These are phyloP conservation scores for Meriones unguiculatus DNA, from an alignment of 2,113 vertebrate species.

Conservation along the genomic window DNA sequence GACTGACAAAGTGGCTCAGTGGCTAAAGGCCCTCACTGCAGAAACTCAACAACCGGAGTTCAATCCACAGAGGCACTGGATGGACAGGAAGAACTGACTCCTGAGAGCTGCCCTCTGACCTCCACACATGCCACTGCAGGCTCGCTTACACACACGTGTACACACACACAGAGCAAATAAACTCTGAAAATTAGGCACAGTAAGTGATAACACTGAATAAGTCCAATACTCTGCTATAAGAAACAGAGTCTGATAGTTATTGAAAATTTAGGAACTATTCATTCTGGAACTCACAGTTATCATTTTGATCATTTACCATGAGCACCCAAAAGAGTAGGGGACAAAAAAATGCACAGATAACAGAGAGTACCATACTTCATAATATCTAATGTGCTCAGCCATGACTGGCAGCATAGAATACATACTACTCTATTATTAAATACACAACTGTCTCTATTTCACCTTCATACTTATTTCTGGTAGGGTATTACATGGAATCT, in stretches of 20 bases:
- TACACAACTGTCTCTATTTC: conserved; percentile 11
- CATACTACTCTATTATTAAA: background rate
- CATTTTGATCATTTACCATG: background rate
- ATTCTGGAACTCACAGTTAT: background rate
- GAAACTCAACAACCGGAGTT: background rate
- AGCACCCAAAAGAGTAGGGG: background rate
- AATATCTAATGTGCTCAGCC: background rate
- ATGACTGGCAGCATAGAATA: background rate
- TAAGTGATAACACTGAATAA: background rate
- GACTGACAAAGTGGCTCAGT: background rate
- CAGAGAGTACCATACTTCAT: background rate
- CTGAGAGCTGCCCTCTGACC: background rate
- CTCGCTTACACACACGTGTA: too few species aligned
- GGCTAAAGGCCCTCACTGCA: background rate
- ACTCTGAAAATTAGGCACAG: background rate
- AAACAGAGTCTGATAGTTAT: background rate
- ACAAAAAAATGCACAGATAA: background rate
- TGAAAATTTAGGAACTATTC: background rate
- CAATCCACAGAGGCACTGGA: background rate
- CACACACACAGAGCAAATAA: background rate
- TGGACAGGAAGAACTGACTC: too few species aligned
- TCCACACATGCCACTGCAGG: background rate
- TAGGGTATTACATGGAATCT: background rate
- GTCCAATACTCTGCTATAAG: background rate
- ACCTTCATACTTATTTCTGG: background rate